Evolutionary conservation across 2,113 vertebrate species (phyloP).

Genomic region (Nycticryphes semicollaris): DNA sequence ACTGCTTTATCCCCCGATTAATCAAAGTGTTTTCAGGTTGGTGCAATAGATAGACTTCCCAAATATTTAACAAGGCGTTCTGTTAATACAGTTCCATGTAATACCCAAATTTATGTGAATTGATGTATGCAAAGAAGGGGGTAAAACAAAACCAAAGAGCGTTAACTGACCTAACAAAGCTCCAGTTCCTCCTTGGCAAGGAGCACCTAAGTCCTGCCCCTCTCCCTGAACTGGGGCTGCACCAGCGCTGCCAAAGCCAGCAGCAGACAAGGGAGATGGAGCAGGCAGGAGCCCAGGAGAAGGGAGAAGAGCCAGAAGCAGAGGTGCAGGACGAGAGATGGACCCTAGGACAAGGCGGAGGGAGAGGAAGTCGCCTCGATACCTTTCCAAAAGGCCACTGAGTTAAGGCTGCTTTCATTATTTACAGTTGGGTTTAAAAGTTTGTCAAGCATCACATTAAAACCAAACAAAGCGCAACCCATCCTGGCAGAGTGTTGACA

Average conservation of each 20-base stretch:
- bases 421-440: background rate
- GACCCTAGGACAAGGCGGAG: background rate
- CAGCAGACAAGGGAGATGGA: rapidly evolving
- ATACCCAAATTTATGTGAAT: background rate
- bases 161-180: background rate
- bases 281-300: background rate
- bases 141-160: background rate
- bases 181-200: background rate
- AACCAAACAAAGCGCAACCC: background rate
- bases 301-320: background rate
- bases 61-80: background rate
- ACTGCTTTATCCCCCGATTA: background rate
- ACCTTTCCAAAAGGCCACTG: background rate
- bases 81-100: background rate
- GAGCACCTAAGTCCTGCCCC: background rate
- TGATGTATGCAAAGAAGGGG: background rate
- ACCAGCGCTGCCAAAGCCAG: background rate
- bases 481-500: background rate
- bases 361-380: background rate
- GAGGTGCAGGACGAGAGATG: background rate
- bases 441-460: background rate
- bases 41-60: background rate
- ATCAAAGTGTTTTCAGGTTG: background rate
- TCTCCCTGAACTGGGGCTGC: background rate
- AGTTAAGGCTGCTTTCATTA: background rate